phyloP scores from a whole-genome alignment of 2,888 invertebrate species.

The Sinhomidia bicolor region DNA sequence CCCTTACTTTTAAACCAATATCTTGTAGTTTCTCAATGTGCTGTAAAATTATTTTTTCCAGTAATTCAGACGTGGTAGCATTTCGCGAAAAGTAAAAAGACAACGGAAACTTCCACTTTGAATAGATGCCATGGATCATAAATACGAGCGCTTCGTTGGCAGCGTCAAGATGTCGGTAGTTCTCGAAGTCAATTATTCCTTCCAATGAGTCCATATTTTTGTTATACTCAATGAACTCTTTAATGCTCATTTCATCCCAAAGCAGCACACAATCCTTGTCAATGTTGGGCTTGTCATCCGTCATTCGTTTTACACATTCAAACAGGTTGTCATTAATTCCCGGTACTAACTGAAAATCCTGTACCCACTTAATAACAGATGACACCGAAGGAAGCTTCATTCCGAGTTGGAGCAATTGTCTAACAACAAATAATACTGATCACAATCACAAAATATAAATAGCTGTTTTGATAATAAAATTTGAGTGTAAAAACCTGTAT shows the following conservation, averaged over 20 bases:
- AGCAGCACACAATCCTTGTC: constrained; percentile 52
- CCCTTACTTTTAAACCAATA: constrained; percentile 19
- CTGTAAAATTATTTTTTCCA: neutral
- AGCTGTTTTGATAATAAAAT: neutral
- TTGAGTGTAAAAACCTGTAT: neutral
- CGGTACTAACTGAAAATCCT: neutral
- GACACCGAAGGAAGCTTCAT: constrained; percentile 7
- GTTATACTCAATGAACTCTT: constrained; percentile 50
- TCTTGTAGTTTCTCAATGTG: neutral
- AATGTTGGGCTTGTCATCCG: neutral
- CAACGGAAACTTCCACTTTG: constrained; percentile 48
- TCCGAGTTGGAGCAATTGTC: neutral
- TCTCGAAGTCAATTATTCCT: constrained; percentile 52
- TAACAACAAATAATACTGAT: neutral
- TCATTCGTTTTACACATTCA: neutral
- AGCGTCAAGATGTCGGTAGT: neutral
- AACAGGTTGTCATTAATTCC: constrained; percentile 15
- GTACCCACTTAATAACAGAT: neutral
- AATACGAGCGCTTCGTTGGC: constrained; percentile 54
- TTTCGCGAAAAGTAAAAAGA: constrained; percentile 42
- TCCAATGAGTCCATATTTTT: constrained; percentile 33
- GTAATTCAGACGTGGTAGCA: neutral
- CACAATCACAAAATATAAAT: neutral
- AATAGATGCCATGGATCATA: constrained; percentile 46
- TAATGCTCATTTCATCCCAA: constrained; percentile 68